Base-by-base conservation (phyloP, 23 tunicate species). In the Pegea sp. region DNA sequence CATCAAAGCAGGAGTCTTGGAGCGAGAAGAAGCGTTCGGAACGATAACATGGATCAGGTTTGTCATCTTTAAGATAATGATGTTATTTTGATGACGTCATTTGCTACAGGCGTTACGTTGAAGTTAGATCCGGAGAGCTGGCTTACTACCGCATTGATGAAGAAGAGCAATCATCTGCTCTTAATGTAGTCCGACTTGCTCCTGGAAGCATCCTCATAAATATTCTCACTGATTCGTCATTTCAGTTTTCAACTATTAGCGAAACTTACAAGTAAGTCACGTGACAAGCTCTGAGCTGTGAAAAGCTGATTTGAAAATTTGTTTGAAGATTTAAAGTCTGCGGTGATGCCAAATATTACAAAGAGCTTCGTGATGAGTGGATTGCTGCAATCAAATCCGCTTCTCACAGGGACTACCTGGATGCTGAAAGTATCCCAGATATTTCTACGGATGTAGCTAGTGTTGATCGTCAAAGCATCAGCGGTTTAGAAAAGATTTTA, bases 71-170 rank as follows among this genome's bases (percentile, higher is more conserved):
- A 38, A 8, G 16, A 38, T 38, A 38, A 11, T 16, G 46, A 38
- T 8, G 16, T 8, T 38, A 38, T 16, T 38, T 8, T 8, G 11
- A 38, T 38, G 46, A 8, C 16, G 11, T 8, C 46, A 38, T 38
- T 49, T 26, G 22, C 2, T 38, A 33, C 59, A 72, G 79, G 53
- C 69, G 79, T 13, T 56, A 56, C 18, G 79, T 72, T 2, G 67
- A 63, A 3, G 58, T 72, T 42, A 59, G 79, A 24, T 44, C 64
- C 18, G 79, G 79, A 5, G 79, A 72, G 48, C 59, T 72, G 6
- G 79, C 79, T 1, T 72, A 72, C 42, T 72, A 72, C 52, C 34
- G 79, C 22, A 58, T 64, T 44, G 79, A 72, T 28, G 79, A 72
- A 42, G 79, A 72, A 29, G 79, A 72, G 52, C 70, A 42, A 44